Evolutionary conservation across 2,797 vertebrate genomes (phyloP).

Genomic region (Tarsius wallacei): DNA sequence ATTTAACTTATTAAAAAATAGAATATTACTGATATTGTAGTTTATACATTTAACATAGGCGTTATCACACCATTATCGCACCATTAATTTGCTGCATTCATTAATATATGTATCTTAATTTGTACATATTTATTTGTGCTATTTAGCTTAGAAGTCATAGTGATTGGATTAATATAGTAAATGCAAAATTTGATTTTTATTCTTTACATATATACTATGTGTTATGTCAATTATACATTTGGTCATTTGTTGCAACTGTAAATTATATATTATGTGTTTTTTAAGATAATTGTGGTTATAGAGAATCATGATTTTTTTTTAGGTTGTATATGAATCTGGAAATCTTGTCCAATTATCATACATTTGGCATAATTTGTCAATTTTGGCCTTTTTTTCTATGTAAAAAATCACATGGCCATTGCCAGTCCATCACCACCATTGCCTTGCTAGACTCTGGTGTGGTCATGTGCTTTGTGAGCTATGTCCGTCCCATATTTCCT

Average conservation of each 20-base stretch:
- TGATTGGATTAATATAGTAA: too few relatives aligned
- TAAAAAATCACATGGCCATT: too few relatives aligned
- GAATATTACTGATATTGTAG: neutral
- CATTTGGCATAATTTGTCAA: neutral
- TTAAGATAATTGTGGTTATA: neutral
- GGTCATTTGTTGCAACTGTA: neutral
- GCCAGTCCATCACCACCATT: too few relatives aligned
- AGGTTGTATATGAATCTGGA: neutral
- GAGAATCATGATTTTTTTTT: neutral
- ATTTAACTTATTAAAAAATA: neutral
- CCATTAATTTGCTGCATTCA: neutral
- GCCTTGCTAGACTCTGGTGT: too few relatives aligned
- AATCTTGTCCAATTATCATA: neutral
- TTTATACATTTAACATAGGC: neutral
- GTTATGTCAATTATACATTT: neutral
- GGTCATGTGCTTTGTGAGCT: too few relatives aligned
- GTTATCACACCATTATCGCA: neutral
- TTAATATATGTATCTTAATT: neutral
- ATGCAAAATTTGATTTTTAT: neutral
- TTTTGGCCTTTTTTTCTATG: neutral
- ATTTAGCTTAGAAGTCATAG: neutral
- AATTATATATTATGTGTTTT: neutral
- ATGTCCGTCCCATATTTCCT: too few relatives aligned
- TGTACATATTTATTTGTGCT: neutral
- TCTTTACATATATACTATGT: neutral